phyloP scores from a whole-genome alignment of 2,888 invertebrate genomes.

The Yponomeuta plumbellus region DNA sequence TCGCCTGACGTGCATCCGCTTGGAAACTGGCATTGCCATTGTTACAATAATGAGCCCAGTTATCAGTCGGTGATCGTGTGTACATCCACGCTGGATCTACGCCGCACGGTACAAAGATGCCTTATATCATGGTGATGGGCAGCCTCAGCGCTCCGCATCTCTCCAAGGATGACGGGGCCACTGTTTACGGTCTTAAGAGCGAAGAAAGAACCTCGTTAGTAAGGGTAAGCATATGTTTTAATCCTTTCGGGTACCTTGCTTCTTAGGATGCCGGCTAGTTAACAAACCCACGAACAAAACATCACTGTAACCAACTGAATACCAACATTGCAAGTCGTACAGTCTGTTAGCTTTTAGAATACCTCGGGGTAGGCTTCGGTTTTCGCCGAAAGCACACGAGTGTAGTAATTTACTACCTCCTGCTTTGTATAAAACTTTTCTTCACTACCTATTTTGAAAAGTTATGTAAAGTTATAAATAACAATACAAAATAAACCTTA shows the following conservation, averaged over 20 bases:
- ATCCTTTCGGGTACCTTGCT: neutral
- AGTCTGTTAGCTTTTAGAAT: too few relatives aligned
- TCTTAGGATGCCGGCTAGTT: too few relatives aligned
- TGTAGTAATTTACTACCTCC: too few relatives aligned
- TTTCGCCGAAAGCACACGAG: too few relatives aligned
- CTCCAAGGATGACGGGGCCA: conserved; percentile 65
- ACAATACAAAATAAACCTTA: too few relatives aligned
- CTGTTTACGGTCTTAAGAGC: conserved; percentile 67
- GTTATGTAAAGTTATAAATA: too few relatives aligned
- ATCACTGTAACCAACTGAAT: too few relatives aligned
- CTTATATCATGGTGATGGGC: conserved; percentile 72
- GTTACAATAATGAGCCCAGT: conserved; percentile 42
- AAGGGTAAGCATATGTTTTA: conserved; percentile 29
- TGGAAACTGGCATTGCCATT: conserved; percentile 4
- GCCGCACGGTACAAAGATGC: conserved; percentile 43
- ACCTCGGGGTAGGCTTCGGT: too few relatives aligned
- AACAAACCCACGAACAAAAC: too few relatives aligned
- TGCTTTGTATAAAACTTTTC: too few relatives aligned
- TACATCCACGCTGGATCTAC: neutral
- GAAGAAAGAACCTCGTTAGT: conserved; percentile 54
- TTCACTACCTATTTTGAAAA: too few relatives aligned
- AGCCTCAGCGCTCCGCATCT: conserved; percentile 62
- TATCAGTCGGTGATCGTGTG: conserved; percentile 30
- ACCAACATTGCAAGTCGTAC: too few relatives aligned
- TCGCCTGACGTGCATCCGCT: conserved; percentile 15